A percentile compares a stretch with the other conserved stretches of the same genome.
Conservation (phyloP, 1,140 invertebrate species). For the Euura saliciscinereae region DNA sequence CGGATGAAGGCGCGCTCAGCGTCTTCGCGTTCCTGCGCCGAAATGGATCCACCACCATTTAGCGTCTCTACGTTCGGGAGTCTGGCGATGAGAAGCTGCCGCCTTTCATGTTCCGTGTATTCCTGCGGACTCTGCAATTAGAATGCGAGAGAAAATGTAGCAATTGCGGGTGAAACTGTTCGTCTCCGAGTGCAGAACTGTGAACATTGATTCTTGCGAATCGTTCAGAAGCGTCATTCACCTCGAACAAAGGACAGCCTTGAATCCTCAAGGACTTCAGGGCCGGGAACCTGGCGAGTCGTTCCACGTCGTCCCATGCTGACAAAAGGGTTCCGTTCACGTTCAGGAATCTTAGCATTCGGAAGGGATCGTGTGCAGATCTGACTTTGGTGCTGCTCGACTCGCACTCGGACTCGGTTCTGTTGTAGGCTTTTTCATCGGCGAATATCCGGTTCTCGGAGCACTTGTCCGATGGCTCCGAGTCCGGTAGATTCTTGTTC, state of each 20-base stretch:
- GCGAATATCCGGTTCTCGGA: slow-evolving; percentile 37
- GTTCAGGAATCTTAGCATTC: slow-evolving; percentile 78
- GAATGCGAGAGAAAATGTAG: not conserved
- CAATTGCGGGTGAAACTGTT: not conserved
- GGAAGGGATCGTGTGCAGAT: slow-evolving; percentile 66
- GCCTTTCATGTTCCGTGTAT: slow-evolving; percentile 85
- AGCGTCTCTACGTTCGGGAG: slow-evolving; percentile 83
- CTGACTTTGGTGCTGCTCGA: slow-evolving; percentile 44
- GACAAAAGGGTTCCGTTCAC: slow-evolving; percentile 82
- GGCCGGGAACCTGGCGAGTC: slow-evolving; percentile 79
- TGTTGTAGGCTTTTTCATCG: slow-evolving; percentile 48
- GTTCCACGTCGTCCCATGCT: slow-evolving; percentile 88
- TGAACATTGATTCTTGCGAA: no score
- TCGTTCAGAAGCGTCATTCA: slow-evolving; percentile 20
- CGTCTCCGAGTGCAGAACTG: not conserved
- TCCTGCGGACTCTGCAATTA: slow-evolving; percentile 72
- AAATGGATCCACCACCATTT: slow-evolving; percentile 87
- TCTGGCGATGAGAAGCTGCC: slow-evolving; percentile 84
- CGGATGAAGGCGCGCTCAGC: slow-evolving; percentile 93
- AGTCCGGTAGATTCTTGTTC: slow-evolving; percentile 24
- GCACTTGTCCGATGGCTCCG: slow-evolving; percentile 13
- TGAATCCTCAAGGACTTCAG: slow-evolving; percentile 84
- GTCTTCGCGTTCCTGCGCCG: slow-evolving; percentile 83
- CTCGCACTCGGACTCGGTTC: slow-evolving; percentile 59
- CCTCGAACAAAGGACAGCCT: slow-evolving; percentile 61